These are phyloP conservation scores for Pampusana beccarii DNA, from an alignment of 2,113 vertebrate species.

Conservation along the genomic window DNA sequence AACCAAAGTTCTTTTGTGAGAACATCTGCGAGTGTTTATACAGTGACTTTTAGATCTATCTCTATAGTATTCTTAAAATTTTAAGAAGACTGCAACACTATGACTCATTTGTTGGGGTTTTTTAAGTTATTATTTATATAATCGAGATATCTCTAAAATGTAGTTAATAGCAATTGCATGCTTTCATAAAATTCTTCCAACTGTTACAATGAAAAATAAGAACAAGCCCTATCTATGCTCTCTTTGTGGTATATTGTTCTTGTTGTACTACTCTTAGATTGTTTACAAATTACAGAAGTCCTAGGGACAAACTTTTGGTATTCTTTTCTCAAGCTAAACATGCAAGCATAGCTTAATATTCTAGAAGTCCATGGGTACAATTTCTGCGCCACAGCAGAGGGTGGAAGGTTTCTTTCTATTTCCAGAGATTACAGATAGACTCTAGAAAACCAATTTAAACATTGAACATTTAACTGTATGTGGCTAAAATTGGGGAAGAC, in stretches of 20 bases:
- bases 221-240: not conserved
- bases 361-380: not conserved
- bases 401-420: not conserved
- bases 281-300: not conserved
- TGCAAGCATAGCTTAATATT: not conserved
- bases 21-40: not conserved
- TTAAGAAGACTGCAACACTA: not conserved
- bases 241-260: not conserved
- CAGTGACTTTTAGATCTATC: not conserved
- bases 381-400: not conserved
- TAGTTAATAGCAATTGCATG: not conserved
- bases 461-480: not conserved
- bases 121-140: not conserved
- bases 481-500: not conserved
- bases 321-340: not conserved
- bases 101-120: fast-evolving
- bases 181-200: not conserved
- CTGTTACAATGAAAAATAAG: not conserved
- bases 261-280: not conserved
- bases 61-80: not conserved
- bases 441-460: not conserved
- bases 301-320: not conserved
- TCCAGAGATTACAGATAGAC: not conserved
- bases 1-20: not conserved
- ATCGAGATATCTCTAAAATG: not conserved